phyloP scores from a whole-genome alignment of 2,113 vertebrate genomes.

The Ornithorhynchus anatinus region DNA sequence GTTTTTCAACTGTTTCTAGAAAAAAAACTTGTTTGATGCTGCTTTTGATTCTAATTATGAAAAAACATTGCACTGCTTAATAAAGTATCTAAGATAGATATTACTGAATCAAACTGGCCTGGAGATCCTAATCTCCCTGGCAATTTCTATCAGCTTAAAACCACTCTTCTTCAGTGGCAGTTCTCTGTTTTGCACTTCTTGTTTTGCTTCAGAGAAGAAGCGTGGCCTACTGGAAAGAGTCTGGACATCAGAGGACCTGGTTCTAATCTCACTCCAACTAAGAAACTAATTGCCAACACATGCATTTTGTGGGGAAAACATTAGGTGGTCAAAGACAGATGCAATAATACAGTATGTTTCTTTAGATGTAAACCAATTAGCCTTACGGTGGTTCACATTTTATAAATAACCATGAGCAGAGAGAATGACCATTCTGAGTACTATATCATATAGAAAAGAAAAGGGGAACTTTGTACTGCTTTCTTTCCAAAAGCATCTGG shows the following conservation, averaged over 20 bases:
- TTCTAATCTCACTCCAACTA: too few species aligned
- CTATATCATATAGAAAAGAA: rapidly evolving
- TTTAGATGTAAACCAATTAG: background rate
- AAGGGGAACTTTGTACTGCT: background rate
- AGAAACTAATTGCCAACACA: background rate
- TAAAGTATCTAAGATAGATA: background rate
- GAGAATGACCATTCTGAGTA: background rate
- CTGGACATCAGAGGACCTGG: too few species aligned
- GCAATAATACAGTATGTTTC: background rate
- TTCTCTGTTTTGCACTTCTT: conserved; percentile 3
- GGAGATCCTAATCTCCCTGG: background rate
- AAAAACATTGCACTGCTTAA: background rate
- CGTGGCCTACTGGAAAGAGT: too few species aligned
- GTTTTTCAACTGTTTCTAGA: background rate
- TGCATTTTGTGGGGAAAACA: background rate
- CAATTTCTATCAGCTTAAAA: background rate
- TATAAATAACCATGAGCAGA: background rate
- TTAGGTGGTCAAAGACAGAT: background rate
- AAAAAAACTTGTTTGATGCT: background rate
- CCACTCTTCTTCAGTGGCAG: background rate
- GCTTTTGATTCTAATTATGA: conserved; percentile 4
- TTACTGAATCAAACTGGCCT: background rate
- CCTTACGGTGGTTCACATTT: background rate
- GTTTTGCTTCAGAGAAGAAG: background rate
- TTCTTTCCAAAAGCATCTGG: background rate